Evolutionary conservation across 2,888 invertebrate genomes (phyloP), one percentile per base, ranked within the genome.

Genomic region (Zygaena filipendulae): DNA sequence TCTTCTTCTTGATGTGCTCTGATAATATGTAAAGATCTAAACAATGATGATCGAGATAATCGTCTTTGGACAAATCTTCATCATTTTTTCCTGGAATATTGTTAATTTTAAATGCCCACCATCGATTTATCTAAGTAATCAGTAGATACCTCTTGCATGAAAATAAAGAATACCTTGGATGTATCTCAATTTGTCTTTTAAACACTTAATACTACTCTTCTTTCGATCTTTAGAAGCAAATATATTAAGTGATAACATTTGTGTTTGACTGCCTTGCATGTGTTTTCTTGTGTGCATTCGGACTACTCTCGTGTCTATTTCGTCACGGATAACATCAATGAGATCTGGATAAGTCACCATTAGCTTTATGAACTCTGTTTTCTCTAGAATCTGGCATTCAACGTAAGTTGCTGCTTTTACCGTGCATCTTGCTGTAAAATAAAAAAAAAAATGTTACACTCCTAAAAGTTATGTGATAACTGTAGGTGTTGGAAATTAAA

Each of bases 321-420:
- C 66, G 4, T 43, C 33, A 25, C 62, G 51, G 39, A 81, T 61
- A 29, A 50, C 40, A 4, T 59, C 52, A 27, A 68, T 51, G 23
- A 79, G 46, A 33, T 75, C 67, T 8, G 81, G 81, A 42, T 80
- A 81, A 5, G 69, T 72, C 10, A 72, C 58, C 68, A 81, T 80
- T 18, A 81, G 57, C 41, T 59, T 60, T 36, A 71, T 72, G 33
- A 79, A 82, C 33, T 75, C 74, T 0, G 68, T 69, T 41, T 77
- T 77, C 34, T 74, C 62, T 24, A 82, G 48, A n/a, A 75, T 74
- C 59, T 81, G 79, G 34, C 82, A 71, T 53, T 83, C 82, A 1
- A 80, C 77, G 33, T 81, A 82, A 9, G 70, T 70, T 3, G 77
- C 71, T 10, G 82, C 82, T 57, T 75, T 74, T 3, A 83, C 72